Base-by-base conservation (phyloP, 2,797 vertebrate genomes). In the Alfaro cultratus region DNA sequence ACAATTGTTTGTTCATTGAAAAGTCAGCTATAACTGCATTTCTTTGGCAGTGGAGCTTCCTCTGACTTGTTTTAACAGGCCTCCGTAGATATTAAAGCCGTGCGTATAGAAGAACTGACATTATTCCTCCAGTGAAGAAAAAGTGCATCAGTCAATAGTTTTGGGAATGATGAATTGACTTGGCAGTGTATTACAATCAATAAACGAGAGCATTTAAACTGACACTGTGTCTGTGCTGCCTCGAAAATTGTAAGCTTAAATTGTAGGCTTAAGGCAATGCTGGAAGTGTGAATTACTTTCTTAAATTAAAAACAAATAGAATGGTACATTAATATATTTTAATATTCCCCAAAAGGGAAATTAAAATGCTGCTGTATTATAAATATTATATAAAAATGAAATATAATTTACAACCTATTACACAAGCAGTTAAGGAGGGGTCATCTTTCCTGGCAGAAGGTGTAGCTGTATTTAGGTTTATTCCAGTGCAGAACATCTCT, bases 151-250 rank as follows among this genome's bases (percentile, higher is more conserved):
- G 77, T 89, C 87, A 86, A 73, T 84, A 80, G 55, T 76, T 79
- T 81, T 67, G 46, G 74, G 73, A 77, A 88, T 88, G 77, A 86
- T 88, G 53, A 83, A 89, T 86, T 76, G 78, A 29, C 80, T 85
- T 78, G 80, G 83, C 78, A 73, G 60, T 39, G 29, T 47, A 41
- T 71, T 71, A 75, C 23, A 87, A 86, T 89, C 82, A 83, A 77
- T 86, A 77, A 49, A 13, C 53, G 43, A 68, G 75, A 55, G 72
- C 41, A 57, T 81, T 80, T 60, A 51, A 41, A 68, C 39, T 47
- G 67, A 83, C 47, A 73, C 60, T 49, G 45, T 77, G 67, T 43
- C 18, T 67, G 49, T 77, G 80, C 79, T 82, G 76, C 73, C 72
- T 86, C 51, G 67, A 67, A 82, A 75, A 79, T 34, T 62, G 43